Conservation (phyloP, 2,797 vertebrate species). For the Trachops cirrhosus region DNA sequence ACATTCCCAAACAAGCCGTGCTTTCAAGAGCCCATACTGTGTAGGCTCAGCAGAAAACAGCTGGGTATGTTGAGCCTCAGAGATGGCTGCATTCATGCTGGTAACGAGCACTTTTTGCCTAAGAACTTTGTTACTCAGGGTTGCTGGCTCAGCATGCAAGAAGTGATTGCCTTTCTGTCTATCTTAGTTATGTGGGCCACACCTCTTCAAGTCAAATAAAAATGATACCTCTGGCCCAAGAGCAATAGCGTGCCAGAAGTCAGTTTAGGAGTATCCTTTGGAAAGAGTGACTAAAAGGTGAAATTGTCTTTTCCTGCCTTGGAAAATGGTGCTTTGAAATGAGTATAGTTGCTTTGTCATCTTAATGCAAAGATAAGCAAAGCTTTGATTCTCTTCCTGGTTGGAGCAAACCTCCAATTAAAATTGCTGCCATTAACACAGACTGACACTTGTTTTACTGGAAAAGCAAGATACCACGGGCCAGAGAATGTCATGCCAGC, state of each 20-base stretch:
- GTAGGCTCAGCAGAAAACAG: not conserved
- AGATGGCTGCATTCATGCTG: not conserved
- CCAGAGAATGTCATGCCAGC: not conserved
- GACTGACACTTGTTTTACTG: slow-evolving; percentile 55
- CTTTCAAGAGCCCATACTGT: not conserved
- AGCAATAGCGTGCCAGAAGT: slow-evolving; percentile 33
- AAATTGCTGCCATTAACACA: not conserved
- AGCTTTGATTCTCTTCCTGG: not conserved
- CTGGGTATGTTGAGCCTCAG: not conserved
- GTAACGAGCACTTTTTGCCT: not conserved
- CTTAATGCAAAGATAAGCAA: not conserved
- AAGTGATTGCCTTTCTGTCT: not conserved
- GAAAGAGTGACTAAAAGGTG: slow-evolving; percentile 49
- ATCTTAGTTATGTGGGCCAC: not conserved
- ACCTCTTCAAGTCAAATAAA: slow-evolving; percentile 19
- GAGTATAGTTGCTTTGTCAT: slow-evolving; percentile 4
- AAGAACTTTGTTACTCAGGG: not conserved
- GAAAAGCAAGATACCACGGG: slow-evolving; percentile 39
- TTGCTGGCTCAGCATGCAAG: not conserved
- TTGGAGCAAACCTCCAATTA: not conserved
- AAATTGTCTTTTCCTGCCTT: slow-evolving; percentile 47
- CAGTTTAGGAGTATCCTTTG: slow-evolving; percentile 47
- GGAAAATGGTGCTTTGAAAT: slow-evolving; percentile 33
- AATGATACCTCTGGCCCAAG: not conserved
- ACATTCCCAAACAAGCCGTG: not conserved